Base-by-base conservation (phyloP, 2,797 vertebrate species). In the Epinephelus malabaricus region DNA sequence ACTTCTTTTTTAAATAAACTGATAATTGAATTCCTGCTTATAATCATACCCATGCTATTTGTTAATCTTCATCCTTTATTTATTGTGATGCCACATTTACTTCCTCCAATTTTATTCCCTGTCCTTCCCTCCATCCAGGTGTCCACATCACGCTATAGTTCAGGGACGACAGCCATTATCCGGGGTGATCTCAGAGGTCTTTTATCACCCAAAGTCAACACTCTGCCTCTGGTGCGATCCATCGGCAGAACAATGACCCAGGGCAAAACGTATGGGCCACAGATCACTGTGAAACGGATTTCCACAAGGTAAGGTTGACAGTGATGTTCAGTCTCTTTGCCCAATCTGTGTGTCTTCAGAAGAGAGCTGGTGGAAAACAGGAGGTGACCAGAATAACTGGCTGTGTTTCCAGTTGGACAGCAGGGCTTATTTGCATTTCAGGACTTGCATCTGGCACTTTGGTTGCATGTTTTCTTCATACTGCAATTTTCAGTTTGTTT, bases 211-310 rank as follows among this genome's bases (percentile, higher is more conserved):
- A 96, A 96, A 88, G 96, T 97, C 81, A 96, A 96, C 91, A 96
- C 95, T 12, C 92, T 96, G 83, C 96, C 96, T 83, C 89, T 96
- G 1, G 95, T 96, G 46, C 95, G 96, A 79, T 95, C 95, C 61
- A 96, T 96, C 49, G 93, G 95, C 65, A 92, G 95, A 73, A 96
- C 96, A 67, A 96, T 97, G 96, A 96, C 95, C 74, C 96, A 96
- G 84, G 96, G 96, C 69, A 96, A 96, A 92, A 96, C 95, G 19
- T 96, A 96, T 65, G 96, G 96, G 40, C 96, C 96, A 19, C 95
- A 96, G 91, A 96, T 96, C 82, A 97, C 95, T 7, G 96, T 97
- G 85, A 96, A 96, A 83, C 90, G 95, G 54, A 94, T 96, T 82
- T 96, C 95, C 67, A 94, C 95, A 66, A 94, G 94, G 96, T 95